phyloP scores from a whole-genome alignment of 2,113 vertebrate species.

The Myotis yumanensis region DNA sequence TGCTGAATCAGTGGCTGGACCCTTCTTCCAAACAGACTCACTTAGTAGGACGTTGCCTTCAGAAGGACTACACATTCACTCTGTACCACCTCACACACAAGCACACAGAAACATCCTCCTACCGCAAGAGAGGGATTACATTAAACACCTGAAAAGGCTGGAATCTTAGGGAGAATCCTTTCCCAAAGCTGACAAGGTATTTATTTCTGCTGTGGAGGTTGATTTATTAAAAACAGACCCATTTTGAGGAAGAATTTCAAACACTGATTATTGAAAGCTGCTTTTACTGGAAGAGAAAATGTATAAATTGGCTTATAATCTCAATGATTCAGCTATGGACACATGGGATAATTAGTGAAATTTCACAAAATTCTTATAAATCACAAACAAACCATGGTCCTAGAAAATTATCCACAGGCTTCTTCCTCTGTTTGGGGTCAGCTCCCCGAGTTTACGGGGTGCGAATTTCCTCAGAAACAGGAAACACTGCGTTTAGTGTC shows the following conservation, averaged over 20 bases:
- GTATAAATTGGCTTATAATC: background rate
- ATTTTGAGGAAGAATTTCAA: slow-evolving; percentile 43
- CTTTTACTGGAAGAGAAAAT: slow-evolving; percentile 25
- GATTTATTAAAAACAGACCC: background rate
- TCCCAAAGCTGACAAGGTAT: background rate
- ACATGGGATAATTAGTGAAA: background rate
- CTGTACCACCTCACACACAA: background rate
- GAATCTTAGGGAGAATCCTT: background rate
- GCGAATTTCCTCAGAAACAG: background rate
- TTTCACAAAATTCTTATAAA: slow-evolving; percentile 43
- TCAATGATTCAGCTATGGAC: background rate
- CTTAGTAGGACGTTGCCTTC: background rate
- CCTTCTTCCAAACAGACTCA: background rate
- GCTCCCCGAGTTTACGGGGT: background rate
- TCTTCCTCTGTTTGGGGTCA: background rate
- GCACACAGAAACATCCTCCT: background rate
- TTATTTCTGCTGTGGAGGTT: background rate
- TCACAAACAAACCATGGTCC: background rate
- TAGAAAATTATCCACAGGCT: background rate
- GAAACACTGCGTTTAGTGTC: background rate
- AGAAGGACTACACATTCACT: background rate
- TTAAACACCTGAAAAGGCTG: background rate
- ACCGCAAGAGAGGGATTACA: background rate
- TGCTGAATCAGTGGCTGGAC: background rate
- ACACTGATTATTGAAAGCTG: slow-evolving; percentile 37